These are phyloP conservation scores for Teleopsis dalmanni DNA, from an alignment of 1,140 invertebrate genomes.

Conservation along the genomic window DNA sequence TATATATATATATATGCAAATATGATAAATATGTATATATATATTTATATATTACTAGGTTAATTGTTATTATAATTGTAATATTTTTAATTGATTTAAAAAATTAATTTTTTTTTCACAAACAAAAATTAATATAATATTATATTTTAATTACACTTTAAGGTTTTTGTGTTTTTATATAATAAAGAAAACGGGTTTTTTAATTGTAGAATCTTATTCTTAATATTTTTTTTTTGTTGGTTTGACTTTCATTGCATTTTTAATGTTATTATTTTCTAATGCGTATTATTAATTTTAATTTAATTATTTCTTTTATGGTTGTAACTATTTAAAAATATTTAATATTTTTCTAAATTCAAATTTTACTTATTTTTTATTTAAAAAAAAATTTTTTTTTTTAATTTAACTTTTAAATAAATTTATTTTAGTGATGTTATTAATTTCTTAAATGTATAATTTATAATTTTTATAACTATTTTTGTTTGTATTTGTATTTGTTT, in stretches of 20 bases:
- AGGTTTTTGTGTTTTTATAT: not conserved
- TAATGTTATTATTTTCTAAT: not conserved
- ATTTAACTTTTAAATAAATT: no score
- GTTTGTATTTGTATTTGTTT: no score
- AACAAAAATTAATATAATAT: not conserved
- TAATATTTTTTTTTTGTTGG: not conserved
- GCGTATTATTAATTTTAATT: not conserved
- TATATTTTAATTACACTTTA: not conserved
- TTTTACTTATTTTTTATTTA: no score
- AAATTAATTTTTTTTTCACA: not conserved
- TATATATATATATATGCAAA: conserved; percentile 9
- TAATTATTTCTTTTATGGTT: not conserved
- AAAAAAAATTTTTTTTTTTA: no score
- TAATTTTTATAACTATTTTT: no score
- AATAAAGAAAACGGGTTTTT: no score
- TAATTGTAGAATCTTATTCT: not conserved
- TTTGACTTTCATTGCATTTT: not conserved
- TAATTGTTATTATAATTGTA: conserved; percentile 13
- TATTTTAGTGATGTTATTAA: no score
- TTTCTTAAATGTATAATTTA: no score
- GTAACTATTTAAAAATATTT: not conserved
- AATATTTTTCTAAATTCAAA: not conserved
- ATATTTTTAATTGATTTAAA: conserved; percentile 3
- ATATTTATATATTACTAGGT: conserved; percentile 11
- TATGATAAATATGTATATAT: conserved; percentile 4